These are phyloP conservation scores for Drosophila bunnanda DNA, from an alignment of 2,888 invertebrate species.

Conservation along the genomic window DNA sequence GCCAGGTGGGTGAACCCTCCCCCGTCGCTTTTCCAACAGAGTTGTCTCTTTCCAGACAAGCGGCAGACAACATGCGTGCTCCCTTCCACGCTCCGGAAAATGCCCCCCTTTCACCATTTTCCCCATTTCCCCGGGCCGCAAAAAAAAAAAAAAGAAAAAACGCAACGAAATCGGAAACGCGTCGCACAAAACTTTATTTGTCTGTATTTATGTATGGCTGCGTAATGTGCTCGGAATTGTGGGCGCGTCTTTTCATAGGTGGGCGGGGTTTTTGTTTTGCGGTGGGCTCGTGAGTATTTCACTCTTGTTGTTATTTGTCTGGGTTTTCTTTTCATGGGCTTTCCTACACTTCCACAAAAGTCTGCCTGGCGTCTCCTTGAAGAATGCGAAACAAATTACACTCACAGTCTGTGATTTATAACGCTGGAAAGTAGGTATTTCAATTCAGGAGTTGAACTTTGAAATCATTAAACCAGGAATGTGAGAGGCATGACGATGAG, in stretches of 20 bases:
- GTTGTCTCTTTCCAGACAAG: constrained; percentile 59
- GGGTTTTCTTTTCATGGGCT: constrained; percentile 35
- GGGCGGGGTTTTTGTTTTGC: constrained; percentile 30
- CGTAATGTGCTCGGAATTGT: constrained; percentile 54
- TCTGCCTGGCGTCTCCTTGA: constrained; percentile 45
- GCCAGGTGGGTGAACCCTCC: constrained; percentile 67
- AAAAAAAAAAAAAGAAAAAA: not conserved
- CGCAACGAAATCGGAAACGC: constrained; percentile 44
- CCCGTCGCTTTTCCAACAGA: constrained; percentile 13
- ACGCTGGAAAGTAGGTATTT: constrained; percentile 47
- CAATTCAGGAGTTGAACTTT: constrained; percentile 36
- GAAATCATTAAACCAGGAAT: constrained; percentile 16
- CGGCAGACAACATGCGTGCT: constrained; percentile 75
- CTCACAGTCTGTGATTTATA: constrained; percentile 28
- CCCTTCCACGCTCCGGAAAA: constrained; percentile 16
- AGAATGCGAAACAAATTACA: constrained; percentile 72
- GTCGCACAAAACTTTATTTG: constrained; percentile 68
- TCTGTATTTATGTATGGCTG: constrained; percentile 55
- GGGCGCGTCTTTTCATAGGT: constrained; percentile 26
- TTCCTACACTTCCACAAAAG: constrained; percentile 12
- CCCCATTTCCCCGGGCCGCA: not conserved
- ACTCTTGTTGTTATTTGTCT: constrained; percentile 54
- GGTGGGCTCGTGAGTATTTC: constrained; percentile 38
- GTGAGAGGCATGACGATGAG: constrained; percentile 2
- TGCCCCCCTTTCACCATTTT: not conserved